phyloP scores from a whole-genome alignment of 2,113 vertebrate species.

The Emberiza fucata region DNA sequence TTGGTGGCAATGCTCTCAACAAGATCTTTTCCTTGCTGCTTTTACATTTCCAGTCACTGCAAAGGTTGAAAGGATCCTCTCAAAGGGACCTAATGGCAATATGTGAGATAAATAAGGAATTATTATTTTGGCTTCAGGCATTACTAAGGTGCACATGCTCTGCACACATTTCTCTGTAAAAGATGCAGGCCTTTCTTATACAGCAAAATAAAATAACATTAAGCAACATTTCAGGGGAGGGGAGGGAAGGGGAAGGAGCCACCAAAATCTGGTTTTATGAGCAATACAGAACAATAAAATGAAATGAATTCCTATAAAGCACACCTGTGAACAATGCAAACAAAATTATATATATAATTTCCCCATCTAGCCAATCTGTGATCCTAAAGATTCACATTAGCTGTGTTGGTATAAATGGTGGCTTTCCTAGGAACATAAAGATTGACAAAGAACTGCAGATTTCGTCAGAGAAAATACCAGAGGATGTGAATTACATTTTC shows the following conservation, averaged over 20 bases:
- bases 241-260: neutral
- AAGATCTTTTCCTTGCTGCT: constrained; percentile 10
- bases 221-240: neutral
- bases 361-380: neutral
- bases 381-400: neutral
- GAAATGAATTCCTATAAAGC: neutral
- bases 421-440: neutral
- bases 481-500: constrained; percentile 6
- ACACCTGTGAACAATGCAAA: neutral
- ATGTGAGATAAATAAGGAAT: neutral
- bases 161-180: neutral
- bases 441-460: neutral
- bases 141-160: neutral
- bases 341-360: neutral
- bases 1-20: neutral
- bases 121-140: neutral
- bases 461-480: neutral
- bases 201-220: constrained; percentile 5
- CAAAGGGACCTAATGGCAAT: neutral
- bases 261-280: neutral
- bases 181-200: neutral
- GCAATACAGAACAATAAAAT: neutral
- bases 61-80: neutral
- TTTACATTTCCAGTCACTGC: neutral
- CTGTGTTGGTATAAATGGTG: neutral